phyloP scores from a whole-genome alignment of 2,888 invertebrate genomes.

The Cephus pulcher region DNA sequence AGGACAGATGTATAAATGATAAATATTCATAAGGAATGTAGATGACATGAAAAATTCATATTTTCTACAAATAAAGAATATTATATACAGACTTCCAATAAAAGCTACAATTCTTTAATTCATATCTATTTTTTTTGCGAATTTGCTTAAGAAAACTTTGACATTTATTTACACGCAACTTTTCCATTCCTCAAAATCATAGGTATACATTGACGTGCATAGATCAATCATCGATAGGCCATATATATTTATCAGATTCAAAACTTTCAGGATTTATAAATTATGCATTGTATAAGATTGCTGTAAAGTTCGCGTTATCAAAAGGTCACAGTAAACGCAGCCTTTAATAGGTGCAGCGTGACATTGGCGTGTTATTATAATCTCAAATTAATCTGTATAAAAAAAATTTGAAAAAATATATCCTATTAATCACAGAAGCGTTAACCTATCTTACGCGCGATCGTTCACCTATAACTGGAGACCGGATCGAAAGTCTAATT shows the following conservation, averaged over 20 bases:
- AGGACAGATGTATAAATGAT: not conserved
- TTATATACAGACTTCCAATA: not conserved
- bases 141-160: not conserved
- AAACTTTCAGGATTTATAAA: not conserved
- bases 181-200: not conserved
- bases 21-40: not conserved
- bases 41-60: not conserved
- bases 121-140: not conserved
- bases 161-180: not conserved
- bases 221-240: not conserved
- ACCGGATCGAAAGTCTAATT: not conserved
- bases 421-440: not conserved
- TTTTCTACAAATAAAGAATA: not conserved
- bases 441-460: not conserved
- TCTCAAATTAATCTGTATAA: not conserved
- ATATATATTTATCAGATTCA: not conserved
- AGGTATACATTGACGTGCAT: not conserved
- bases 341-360: not conserved
- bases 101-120: not conserved
- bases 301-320: not conserved
- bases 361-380: not conserved
- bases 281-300: not conserved
- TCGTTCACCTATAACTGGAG: not conserved
- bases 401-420: not conserved
- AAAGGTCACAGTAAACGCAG: not conserved